Percentiles rank a stretch among this genome's conserved stretches.
Conservation (phyloP, 2,888 invertebrate genomes). For the Auanema freiburgensis region DNA sequence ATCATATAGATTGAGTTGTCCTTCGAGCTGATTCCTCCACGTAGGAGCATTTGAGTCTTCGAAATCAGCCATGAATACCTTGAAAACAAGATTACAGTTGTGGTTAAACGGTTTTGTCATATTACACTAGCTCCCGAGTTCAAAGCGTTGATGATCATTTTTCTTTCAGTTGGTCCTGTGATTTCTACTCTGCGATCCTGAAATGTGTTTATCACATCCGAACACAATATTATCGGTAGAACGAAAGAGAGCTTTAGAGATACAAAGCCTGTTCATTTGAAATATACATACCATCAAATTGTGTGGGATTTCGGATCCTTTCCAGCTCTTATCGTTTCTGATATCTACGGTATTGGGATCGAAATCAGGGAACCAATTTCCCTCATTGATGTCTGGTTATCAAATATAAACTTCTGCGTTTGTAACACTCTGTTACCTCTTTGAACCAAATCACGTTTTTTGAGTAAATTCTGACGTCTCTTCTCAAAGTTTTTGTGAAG, state of each 20-base stretch:
- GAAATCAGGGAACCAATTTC: constrained; percentile 64
- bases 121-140: constrained; percentile 67
- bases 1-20: constrained; percentile 72
- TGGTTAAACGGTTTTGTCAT: not conserved
- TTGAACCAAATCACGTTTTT: constrained; percentile 50
- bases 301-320: constrained; percentile 47
- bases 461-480: constrained; percentile 52
- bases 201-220: constrained; percentile 4
- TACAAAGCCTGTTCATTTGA: too few species aligned
- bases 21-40: constrained; percentile 75
- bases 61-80: constrained; percentile 64
- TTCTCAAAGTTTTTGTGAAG: constrained; percentile 70
- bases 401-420: not conserved
- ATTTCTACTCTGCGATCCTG: constrained; percentile 63
- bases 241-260: too few species aligned
- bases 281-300: constrained; percentile 35
- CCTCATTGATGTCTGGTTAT: constrained; percentile 55
- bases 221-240: too few species aligned
- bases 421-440: constrained; percentile 12
- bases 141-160: constrained; percentile 73
- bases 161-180: constrained; percentile 71
- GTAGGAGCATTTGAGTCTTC: constrained; percentile 76
- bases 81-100: not conserved
- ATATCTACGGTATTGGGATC: constrained; percentile 69
- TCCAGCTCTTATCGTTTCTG: constrained; percentile 70